Percentiles rank a stretch among this genome's conserved stretches.
phyloP scores from a whole-genome alignment of 2,113 vertebrate genomes.

The Tauraco erythrolophus region DNA sequence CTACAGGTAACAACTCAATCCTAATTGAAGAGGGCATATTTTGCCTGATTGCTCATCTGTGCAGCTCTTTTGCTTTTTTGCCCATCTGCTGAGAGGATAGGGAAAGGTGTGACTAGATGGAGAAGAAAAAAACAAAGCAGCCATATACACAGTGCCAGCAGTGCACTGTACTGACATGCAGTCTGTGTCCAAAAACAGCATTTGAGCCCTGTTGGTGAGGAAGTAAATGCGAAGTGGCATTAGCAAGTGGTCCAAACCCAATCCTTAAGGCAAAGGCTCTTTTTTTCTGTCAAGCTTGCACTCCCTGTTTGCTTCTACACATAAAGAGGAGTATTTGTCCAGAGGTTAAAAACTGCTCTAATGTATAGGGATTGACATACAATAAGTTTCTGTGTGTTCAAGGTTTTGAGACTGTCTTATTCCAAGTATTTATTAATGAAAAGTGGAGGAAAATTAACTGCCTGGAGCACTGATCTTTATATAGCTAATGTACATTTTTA shows the following conservation, averaged over 20 bases:
- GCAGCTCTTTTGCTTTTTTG: background rate
- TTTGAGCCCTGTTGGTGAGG: background rate
- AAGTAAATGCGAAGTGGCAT: background rate
- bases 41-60: background rate
- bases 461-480: background rate
- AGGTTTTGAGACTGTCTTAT: background rate
- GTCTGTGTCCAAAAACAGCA: background rate
- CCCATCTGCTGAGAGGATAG: background rate
- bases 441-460: background rate
- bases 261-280: background rate
- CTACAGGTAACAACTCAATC: rapidly evolving
- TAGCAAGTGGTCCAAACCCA: background rate
- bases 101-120: background rate
- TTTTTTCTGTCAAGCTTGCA: background rate
- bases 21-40: background rate
- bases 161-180: background rate
- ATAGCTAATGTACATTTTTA: background rate
- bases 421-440: background rate
- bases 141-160: background rate
- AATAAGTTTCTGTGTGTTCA: background rate
- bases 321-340: background rate
- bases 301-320: background rate
- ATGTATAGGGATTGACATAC: background rate
- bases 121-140: background rate
- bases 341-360: background rate